Evolutionary conservation across 2,888 invertebrate species (phyloP).

Genomic region (Yponomeuta plumbellus): DNA sequence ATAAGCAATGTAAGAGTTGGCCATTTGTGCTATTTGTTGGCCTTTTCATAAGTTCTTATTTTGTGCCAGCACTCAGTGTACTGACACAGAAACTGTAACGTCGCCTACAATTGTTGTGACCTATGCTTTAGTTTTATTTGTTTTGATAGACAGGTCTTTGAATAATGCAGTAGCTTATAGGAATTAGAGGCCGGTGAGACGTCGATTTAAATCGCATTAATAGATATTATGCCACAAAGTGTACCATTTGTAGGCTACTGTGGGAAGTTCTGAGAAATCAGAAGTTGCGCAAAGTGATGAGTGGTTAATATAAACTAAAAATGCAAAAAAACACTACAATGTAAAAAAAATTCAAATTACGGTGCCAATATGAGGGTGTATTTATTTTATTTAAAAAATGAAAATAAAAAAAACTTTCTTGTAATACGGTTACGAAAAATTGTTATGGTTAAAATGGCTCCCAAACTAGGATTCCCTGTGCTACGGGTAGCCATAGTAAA

Average conservation of each 20-base stretch:
- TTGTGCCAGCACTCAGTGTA: neutral
- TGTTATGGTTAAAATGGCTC: no score
- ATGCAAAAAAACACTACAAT: no score
- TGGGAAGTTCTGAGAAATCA: constrained; percentile 6
- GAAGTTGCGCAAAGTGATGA: neutral
- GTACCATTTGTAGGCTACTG: constrained; percentile 8
- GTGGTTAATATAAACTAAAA: neutral
- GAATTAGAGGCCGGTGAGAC: constrained; percentile 35
- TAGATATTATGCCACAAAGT: constrained; percentile 27
- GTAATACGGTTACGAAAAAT: no score
- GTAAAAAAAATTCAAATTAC: no score
- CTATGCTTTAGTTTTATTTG: neutral
- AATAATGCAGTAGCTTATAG: constrained; percentile 1
- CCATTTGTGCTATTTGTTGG: no score
- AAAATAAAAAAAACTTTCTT: no score
- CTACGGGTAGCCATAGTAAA: no score
- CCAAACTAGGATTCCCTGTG: no score
- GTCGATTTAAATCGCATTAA: constrained; percentile 54
- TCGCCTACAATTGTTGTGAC: neutral
- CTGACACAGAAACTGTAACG: neutral
- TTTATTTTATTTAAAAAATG: no score
- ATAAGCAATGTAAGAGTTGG: no score
- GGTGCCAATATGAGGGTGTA: no score
- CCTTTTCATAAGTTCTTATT: neutral
- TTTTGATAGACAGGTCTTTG: neutral